Evolutionary conservation across 53 echinoderm and acorn worm genomes (phyloP).

Genomic region (Henricia sp.): DNA sequence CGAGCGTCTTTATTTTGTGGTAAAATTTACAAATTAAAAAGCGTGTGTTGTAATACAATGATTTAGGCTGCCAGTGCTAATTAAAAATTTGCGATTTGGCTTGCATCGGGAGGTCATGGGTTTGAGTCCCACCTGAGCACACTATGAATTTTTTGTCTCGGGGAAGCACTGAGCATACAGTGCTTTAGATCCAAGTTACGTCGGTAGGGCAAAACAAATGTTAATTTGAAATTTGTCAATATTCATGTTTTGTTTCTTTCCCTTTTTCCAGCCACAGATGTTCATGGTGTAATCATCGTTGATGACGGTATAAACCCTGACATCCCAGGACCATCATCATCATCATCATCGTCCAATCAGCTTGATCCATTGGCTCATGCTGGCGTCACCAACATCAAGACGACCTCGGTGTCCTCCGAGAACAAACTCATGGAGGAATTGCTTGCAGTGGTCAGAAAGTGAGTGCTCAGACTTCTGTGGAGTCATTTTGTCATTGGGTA

Average conservation of each 20-base stretch:
- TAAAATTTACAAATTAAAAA: too few relatives aligned
- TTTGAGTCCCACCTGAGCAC: too few relatives aligned
- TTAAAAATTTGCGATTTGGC: too few relatives aligned
- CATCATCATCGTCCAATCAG: slow-evolving; percentile 9
- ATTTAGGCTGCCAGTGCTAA: too few relatives aligned
- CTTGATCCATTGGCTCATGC: slow-evolving; percentile 27
- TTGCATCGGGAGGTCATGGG: too few relatives aligned
- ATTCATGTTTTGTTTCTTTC: not conserved
- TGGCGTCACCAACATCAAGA: slow-evolving; percentile 72
- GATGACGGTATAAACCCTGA: slow-evolving; percentile 31
- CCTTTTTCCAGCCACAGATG: not conserved
- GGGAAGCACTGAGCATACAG: too few relatives aligned
- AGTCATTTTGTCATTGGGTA: too few relatives aligned
- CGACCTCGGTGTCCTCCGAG: slow-evolving; percentile 70
- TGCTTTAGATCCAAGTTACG: too few relatives aligned
- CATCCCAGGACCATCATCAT: slow-evolving; percentile 19
- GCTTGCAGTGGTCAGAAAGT: slow-evolving; percentile 79
- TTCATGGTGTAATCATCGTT: slow-evolving; percentile 28
- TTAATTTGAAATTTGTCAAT: not conserved
- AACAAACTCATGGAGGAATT: slow-evolving; percentile 79
- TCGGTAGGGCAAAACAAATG: too few relatives aligned
- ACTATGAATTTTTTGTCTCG: too few relatives aligned
- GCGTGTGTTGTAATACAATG: too few relatives aligned
- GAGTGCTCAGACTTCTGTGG: slow-evolving; percentile 20
- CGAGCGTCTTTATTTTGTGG: too few relatives aligned